A percentile compares a stretch with the other conserved stretches of the same genome.
Evolutionary conservation across 2,113 vertebrate genomes (phyloP).

Genomic region (Apodemus sylvaticus): DNA sequence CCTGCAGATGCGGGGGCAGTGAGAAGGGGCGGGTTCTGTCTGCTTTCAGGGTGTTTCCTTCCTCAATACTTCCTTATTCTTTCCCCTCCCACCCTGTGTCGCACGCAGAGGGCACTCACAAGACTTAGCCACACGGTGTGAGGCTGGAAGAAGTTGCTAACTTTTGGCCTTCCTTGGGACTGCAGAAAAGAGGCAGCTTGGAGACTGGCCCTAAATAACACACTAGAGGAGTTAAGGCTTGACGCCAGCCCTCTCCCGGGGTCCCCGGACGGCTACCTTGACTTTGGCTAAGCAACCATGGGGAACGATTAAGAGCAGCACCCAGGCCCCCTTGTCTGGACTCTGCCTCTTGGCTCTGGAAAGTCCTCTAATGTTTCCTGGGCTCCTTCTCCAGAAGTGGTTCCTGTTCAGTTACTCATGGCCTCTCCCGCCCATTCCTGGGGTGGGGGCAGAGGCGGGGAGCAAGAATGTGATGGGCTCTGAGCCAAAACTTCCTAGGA

Average conservation of each 20-base stretch:
- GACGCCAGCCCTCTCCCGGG: background rate
- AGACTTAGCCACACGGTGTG: background rate
- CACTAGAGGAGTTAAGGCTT: background rate
- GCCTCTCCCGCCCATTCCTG: slow-evolving; percentile 64
- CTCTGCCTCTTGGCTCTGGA: background rate
- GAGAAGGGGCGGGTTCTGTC: background rate
- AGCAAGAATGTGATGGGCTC: slow-evolving; percentile 42
- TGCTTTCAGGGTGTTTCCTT: background rate
- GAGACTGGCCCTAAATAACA: background rate
- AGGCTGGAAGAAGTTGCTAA: background rate
- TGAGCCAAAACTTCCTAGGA: slow-evolving; percentile 54
- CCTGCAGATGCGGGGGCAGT: background rate
- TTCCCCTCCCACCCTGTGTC: background rate
- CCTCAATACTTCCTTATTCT: background rate
- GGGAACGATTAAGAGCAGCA: background rate
- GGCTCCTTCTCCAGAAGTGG: background rate
- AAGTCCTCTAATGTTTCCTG: background rate
- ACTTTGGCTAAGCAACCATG: background rate
- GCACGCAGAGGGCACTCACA: background rate
- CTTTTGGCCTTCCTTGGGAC: background rate
- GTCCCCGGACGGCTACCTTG: background rate
- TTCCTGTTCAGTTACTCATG: slow-evolving; percentile 64
- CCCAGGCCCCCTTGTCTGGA: background rate
- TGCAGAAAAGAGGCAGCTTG: background rate
- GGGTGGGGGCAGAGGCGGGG: slow-evolving; percentile 49